Base-by-base conservation (phyloP, 2,797 vertebrate genomes). In the Lithobates sylvaticus region DNA sequence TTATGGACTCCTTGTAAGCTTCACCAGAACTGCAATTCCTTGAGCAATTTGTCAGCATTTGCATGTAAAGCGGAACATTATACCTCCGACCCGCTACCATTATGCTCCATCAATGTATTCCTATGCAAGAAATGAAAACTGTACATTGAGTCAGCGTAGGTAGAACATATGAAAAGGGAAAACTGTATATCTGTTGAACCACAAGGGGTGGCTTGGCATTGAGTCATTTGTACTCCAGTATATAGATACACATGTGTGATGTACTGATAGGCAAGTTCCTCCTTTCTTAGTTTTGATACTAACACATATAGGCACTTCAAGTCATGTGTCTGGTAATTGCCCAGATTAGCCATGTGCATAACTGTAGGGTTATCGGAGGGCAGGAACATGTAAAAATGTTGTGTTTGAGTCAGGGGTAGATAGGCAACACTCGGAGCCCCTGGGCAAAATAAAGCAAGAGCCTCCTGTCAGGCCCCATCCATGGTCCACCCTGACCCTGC, bases 91-190 rank as follows among this genome's bases (percentile, higher is more conserved):
- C 23, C 2, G 5, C 23, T 16, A 68, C 73, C 64, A 50, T 76
- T 76, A 76, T 76, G 3, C 42, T 29, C 34, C 65, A 77, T 70
- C 82, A 61, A 12, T 84, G 68, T 77, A 21, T 70, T 36, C 76
- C 15, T 76, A 0, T 9, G 32, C 5, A 23, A 69, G 42, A 69
- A 84, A 61, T 67, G 16, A 44, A 44, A 42, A 75, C 47, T 32
- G 39, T 65, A 21, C 32, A 27, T 61, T 26, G 13, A n/a, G 36
- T 26, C 32, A 10, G 42, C n/a, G 21, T 29, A 71, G 61, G 69
- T 2, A 16, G n/a, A 54, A 2, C 39, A n/a, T 72, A 81, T 81
- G n/a, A 9, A 29, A 72, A 32, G 21, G n/a, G 68, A 29, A 15
- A 34, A 13, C 27, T n/a, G 26, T n/a, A 9, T 1, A 54, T 54